Conservation (phyloP, 2,888 invertebrate species). For the Agrilus cyanescens region DNA sequence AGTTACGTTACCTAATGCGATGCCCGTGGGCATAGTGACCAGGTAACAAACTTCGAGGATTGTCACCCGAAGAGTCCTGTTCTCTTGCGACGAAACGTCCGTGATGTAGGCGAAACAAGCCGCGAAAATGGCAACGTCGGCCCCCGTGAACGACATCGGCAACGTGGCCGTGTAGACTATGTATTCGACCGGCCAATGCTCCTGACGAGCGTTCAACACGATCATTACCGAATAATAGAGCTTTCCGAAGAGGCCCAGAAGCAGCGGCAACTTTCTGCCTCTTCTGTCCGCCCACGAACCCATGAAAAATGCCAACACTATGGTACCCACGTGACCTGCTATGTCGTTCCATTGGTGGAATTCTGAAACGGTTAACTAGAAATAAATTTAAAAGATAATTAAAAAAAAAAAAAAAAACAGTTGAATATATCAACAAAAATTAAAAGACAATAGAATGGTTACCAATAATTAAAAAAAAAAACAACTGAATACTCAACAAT, state of each 20-base stretch:
- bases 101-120: conserved; percentile 70
- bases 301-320: conserved; percentile 64
- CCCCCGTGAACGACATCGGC: conserved; percentile 65
- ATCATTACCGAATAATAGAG: conserved; percentile 64
- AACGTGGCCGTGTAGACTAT: conserved; percentile 64
- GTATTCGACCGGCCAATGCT: conserved; percentile 59
- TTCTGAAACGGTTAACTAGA: conserved; percentile 55
- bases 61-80: conserved; percentile 67
- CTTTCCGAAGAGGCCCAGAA: conserved; percentile 63
- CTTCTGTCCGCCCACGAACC: conserved; percentile 75
- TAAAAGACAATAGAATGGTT: conserved; percentile 3
- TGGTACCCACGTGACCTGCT: conserved; percentile 60
- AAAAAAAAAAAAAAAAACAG: neutral
- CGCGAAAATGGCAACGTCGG: conserved; percentile 69
- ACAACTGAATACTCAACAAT: neutral
- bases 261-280: conserved; percentile 60
- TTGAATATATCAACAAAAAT: too few relatives aligned
- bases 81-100: conserved; percentile 56
- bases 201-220: conserved; percentile 48
- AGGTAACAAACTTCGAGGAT: conserved; percentile 73
- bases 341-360: conserved; percentile 73
- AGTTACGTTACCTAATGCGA: conserved; percentile 54
- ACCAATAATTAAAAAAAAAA: neutral
- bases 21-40: conserved; percentile 72
- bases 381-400: conserved; percentile 9